phyloP scores from a whole-genome alignment of 2,113 vertebrate species.

The Pedionomus torquatus region DNA sequence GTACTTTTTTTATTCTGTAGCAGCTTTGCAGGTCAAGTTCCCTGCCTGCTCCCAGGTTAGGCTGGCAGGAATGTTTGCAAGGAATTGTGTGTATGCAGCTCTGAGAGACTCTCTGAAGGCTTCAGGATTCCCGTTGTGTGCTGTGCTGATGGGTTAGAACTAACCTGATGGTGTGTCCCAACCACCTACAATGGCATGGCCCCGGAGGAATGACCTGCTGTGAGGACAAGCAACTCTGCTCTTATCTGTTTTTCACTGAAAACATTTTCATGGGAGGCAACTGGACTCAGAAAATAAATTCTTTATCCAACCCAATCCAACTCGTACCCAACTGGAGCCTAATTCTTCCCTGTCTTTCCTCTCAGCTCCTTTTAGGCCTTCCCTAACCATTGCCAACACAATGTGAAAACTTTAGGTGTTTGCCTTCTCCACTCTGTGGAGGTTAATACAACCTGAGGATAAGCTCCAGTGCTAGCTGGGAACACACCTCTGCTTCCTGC shows the following conservation, averaged over 20 bases:
- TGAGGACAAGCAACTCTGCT: neutral
- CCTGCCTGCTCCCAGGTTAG: neutral
- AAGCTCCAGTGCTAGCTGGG: neutral
- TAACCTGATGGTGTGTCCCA: neutral
- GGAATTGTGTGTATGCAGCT: neutral
- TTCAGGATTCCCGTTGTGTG: neutral
- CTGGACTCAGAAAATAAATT: neutral
- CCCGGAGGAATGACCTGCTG: neutral
- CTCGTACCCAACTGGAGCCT: neutral
- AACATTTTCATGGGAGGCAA: rapidly evolving
- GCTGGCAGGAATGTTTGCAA: neutral
- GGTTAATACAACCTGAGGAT: neutral
- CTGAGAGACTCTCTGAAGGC: neutral
- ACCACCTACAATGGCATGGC: rapidly evolving
- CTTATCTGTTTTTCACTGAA: neutral
- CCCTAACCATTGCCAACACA: neutral
- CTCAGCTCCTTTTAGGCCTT: neutral
- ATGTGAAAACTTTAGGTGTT: neutral
- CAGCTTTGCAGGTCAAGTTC: neutral
- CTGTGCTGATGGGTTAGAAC: neutral
- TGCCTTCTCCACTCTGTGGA: neutral
- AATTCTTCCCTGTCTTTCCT: neutral
- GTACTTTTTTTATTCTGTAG: neutral
- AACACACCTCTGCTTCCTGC: neutral
- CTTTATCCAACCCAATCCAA: neutral